A percentile compares a stretch with the other conserved stretches of the same genome.
These are phyloP conservation scores for Pitta sordida DNA, from an alignment of 2,113 vertebrate species.

Conservation along the genomic window DNA sequence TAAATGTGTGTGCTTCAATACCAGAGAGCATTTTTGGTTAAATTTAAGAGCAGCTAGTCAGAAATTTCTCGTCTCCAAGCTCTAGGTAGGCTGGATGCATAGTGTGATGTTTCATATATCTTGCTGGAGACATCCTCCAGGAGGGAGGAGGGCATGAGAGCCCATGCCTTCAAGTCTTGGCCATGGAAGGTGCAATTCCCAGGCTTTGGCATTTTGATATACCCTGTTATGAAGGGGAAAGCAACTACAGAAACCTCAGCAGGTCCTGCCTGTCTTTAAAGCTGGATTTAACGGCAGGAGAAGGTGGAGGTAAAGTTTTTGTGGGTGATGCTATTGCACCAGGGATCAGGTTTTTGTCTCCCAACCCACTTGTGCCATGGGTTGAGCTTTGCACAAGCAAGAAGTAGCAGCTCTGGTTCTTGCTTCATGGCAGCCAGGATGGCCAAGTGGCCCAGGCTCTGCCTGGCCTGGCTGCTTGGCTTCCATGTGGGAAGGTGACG, in stretches of 20 bases:
- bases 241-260: not conserved
- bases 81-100: not conserved
- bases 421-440: not conserved
- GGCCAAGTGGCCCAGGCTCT: not conserved
- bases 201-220: not conserved
- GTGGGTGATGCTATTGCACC: not conserved
- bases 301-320: not conserved
- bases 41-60: not conserved
- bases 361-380: accelerated
- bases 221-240: not conserved
- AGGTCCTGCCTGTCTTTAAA: not conserved
- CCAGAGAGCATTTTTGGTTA: not conserved
- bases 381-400: not conserved
- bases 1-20: not conserved
- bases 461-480: not conserved
- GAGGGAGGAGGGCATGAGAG: not conserved
- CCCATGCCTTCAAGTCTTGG: not conserved
- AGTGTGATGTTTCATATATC: not conserved
- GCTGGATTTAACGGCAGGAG: not conserved
- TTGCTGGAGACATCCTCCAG: not conserved
- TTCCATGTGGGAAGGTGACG: not conserved
- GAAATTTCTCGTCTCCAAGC: not conserved
- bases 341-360: not conserved
- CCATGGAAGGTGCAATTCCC: not conserved
- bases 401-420: not conserved